Percentiles rank a stretch among this genome's conserved stretches.
Conservation (phyloP, 1,140 invertebrate genomes). For the Drosophila navojoa region DNA sequence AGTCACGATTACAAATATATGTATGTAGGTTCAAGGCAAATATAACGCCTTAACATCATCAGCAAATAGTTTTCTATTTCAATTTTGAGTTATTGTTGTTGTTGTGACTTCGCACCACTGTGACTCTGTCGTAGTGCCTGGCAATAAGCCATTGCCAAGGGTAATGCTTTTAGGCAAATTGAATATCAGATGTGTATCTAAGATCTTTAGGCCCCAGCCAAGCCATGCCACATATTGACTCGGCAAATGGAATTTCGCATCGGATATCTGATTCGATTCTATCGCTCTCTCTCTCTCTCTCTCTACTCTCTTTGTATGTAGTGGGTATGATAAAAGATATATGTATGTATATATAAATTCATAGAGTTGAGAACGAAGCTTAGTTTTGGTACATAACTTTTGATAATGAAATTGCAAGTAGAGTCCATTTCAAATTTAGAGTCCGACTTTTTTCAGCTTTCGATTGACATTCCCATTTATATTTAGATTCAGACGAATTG, state of each 20-base stretch:
- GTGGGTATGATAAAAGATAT: no score
- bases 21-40: no score
- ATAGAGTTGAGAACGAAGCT: no score
- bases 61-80: not conserved
- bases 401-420: no score
- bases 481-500: not conserved
- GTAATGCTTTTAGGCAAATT: slow-evolving; percentile 23
- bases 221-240: not conserved
- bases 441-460: no score
- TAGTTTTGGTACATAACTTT: no score
- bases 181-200: slow-evolving; percentile 2
- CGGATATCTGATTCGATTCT: not conserved
- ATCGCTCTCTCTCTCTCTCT: not conserved
- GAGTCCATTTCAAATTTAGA: no score
- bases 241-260: not conserved
- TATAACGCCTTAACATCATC: not conserved
- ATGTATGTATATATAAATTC: no score
- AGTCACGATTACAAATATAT: not conserved
- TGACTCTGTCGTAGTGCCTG: not conserved
- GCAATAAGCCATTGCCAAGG: slow-evolving; percentile 22
- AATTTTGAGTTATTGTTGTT: not conserved
- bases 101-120: slow-evolving; percentile 6
- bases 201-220: not conserved
- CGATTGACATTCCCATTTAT: not conserved
- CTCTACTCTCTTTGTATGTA: not conserved